phyloP scores from a whole-genome alignment of 53 echinoderm and acorn worm species.

The Holothuria scabra region DNA sequence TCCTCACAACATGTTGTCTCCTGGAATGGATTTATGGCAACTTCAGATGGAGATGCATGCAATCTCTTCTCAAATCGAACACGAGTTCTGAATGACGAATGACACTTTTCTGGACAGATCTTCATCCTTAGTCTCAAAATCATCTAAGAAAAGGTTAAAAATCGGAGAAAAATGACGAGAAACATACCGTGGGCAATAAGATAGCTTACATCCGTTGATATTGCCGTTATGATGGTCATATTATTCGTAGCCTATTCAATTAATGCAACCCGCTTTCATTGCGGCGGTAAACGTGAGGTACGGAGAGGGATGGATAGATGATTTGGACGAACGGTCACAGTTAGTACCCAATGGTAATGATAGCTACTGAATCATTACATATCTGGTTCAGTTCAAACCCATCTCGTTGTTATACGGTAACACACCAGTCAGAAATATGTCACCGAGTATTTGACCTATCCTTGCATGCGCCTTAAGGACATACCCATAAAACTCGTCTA shows the following conservation, averaged over 20 bases:
- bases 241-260: slow-evolving; percentile 35
- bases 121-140: no score
- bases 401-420: no score
- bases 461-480: slow-evolving; percentile 21
- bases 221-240: slow-evolving; percentile 23
- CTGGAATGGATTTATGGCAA: not conserved
- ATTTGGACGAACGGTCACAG: not conserved
- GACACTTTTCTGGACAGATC: not conserved
- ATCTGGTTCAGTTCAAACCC: slow-evolving; percentile 38
- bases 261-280: not conserved
- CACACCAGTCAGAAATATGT: slow-evolving; percentile 18
- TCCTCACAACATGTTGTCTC: not conserved
- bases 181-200: no score
- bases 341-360: slow-evolving; percentile 15
- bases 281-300: slow-evolving; percentile 13
- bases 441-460: slow-evolving; percentile 33
- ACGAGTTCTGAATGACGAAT: slow-evolving; percentile 34
- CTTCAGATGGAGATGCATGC: not conserved
- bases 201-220: no score
- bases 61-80: slow-evolving; percentile 25
- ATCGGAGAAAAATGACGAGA: no score
- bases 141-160: no score
- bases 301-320: slow-evolving; percentile 4
- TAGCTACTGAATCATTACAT: slow-evolving; percentile 9
- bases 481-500: slow-evolving; percentile 30